Evolutionary conservation across 1,140 invertebrate species (phyloP).

Genomic region (Steinernema khuongi): DNA sequence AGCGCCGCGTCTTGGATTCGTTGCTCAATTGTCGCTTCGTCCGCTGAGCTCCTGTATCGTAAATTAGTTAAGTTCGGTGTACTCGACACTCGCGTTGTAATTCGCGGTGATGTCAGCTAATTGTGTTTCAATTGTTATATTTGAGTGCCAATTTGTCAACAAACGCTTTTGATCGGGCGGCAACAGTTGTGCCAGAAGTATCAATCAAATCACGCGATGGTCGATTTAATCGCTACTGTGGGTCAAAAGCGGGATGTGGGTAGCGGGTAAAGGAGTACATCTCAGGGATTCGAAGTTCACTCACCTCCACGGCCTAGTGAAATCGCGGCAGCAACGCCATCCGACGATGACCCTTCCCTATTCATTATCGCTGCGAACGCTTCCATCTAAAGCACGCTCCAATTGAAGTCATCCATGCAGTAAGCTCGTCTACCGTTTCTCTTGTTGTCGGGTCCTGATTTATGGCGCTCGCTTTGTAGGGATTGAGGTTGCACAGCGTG

Average conservation of each 20-base stretch:
- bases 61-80: not conserved
- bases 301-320: constrained; percentile 16
- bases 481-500: constrained; percentile 58
- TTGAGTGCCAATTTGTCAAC: constrained; percentile 16
- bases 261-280: too few species aligned
- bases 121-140: constrained; percentile 3
- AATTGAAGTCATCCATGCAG: not conserved
- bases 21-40: constrained; percentile 10
- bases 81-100: not conserved
- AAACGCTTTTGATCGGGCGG: constrained; percentile 11
- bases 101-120: constrained; percentile 4
- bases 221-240: not conserved
- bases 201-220: not conserved
- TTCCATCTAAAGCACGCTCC: constrained; percentile 45
- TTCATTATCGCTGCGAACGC: constrained; percentile 49
- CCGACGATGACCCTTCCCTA: not conserved
- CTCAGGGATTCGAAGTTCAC: not conserved
- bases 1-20: constrained; percentile 37
- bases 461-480: constrained; percentile 54
- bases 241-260: not conserved
- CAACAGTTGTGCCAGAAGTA: not conserved
- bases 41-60: constrained; percentile 23
- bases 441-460: constrained; percentile 47
- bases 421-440: constrained; percentile 45
- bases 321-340: constrained; percentile 20